Base-by-base conservation (phyloP, 2,888 invertebrate genomes). In the Napeogenes sylphis region DNA sequence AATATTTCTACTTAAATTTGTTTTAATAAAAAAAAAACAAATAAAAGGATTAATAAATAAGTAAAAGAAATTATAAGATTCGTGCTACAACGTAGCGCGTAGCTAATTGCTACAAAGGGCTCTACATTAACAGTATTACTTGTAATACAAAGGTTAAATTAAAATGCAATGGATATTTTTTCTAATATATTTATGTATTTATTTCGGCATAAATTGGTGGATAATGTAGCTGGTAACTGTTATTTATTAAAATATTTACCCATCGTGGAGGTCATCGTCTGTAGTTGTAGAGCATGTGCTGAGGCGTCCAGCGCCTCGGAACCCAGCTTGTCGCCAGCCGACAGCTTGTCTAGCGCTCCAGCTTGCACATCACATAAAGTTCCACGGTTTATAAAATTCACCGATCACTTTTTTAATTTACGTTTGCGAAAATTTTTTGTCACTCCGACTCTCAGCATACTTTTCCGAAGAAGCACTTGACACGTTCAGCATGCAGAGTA, bases 181-280 rank as follows among this genome's bases (percentile, higher is more conserved):
- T 58, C 12, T 38, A 35, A 14, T 38, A n/a, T 46, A 21, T 13
- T 30, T 38, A 38, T 53, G 51, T 53, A 14, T 58, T 38, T 58
- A 51, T n/a, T 10, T 14, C n/a, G 21, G 3, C 35, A 12, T 45
- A 45, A 53, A 10, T 33, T 45, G 12, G 46, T 53, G 55, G 0
- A 38, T 12, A 30, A 10, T 42, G 2, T 1, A 10, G 42, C 42
- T 2, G 35, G 13, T 38, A 55, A 33, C 33, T 53, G 30, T 42
- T 54, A 35, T 47, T 58, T 33, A 13, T 61, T 45, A 46, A 59
- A 58, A 70, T 73, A 74, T 83, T 90, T 90, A 90, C 90, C 90
- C 90, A 90, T 90, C 63, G 90, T 90, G 76, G 90, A 90, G 79
- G 90, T 90, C 90, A 90, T 90, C 75, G 83, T 90, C 87, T 90